These are phyloP conservation scores for Acanthoscelides obtectus DNA, from an alignment of 2,888 invertebrate species.

Conservation along the genomic window DNA sequence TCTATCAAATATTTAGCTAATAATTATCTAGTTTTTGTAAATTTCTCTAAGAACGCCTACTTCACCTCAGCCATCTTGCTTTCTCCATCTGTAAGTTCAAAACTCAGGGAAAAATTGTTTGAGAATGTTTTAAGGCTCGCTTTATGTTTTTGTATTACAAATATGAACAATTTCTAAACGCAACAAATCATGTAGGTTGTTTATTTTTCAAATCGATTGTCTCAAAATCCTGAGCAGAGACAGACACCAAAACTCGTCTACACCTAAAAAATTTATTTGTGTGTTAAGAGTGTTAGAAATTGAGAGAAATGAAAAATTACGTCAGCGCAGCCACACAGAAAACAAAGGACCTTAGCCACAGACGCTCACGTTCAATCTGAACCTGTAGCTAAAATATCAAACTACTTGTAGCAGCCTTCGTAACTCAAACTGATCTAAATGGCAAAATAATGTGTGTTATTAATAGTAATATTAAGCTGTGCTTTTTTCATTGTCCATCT, in stretches of 20 bases:
- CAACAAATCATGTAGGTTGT: too few relatives aligned
- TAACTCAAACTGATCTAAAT: background rate
- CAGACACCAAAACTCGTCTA: too few relatives aligned
- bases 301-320: too few relatives aligned
- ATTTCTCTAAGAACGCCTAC: conserved; percentile 20
- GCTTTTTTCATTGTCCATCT: too few relatives aligned
- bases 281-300: too few relatives aligned
- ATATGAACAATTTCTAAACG: background rate
- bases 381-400: background rate
- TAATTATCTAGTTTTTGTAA: background rate
- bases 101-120: background rate
- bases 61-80: conserved; percentile 56
- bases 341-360: too few relatives aligned
- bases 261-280: too few relatives aligned
- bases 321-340: too few relatives aligned
- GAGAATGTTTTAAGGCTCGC: too few relatives aligned
- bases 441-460: background rate
- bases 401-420: background rate
- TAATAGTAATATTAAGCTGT: too few relatives aligned
- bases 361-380: background rate
- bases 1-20: background rate
- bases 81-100: conserved; percentile 34
- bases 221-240: too few relatives aligned
- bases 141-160: background rate
- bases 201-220: too few relatives aligned